Evolutionary conservation across 2,113 vertebrate species (phyloP), one percentile per base, ranked within the genome.

Genomic region (Baryphthengus martii): DNA sequence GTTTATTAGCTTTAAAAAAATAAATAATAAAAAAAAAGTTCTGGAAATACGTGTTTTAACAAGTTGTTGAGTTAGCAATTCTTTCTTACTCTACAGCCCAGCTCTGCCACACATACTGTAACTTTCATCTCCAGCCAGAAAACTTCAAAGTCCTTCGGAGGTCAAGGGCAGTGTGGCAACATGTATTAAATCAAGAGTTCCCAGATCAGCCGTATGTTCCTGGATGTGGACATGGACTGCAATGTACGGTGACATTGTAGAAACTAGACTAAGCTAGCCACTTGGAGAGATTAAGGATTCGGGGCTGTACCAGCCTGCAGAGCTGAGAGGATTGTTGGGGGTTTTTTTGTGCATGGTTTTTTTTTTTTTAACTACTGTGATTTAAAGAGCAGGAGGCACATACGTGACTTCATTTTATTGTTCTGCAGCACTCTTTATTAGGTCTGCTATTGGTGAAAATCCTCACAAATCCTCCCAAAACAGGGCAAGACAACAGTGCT

Each of bases 121-220:
- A 90, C 85, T 97, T 98, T 97, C 92, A 97, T 96, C 84, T 94
- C 71, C 49, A 95, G 93, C 90, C 96, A 97, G 85, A 93, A 95
- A 97, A 95, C 70, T 62, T 96, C 90, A 95, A 93, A 87, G 85
- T 92, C 82, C 81, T 92, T 45, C 78, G 80, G 73, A 97, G 93
- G 95, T 96, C 94, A 95, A 93, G 90, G 88, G 82, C 87, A 92
- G 65, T 89, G 47, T 89, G 89, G 79, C 83, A 97, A 92, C 88
- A 71, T 92, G 52, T 78, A 80, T 95, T 95, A 94, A 97, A 95
- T 95, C 90, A 96, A 95, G 93, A 93, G 83, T 85, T 96, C 87
- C 92, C 68, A 96, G 90, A 82, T 93, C 56, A 78, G 50, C 1
- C 1, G 31, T 50, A 59, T 0, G 3, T 68, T 82, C 85, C 90